Conservation (phyloP, 2,797 vertebrate genomes). For the Emys orbicularis region DNA sequence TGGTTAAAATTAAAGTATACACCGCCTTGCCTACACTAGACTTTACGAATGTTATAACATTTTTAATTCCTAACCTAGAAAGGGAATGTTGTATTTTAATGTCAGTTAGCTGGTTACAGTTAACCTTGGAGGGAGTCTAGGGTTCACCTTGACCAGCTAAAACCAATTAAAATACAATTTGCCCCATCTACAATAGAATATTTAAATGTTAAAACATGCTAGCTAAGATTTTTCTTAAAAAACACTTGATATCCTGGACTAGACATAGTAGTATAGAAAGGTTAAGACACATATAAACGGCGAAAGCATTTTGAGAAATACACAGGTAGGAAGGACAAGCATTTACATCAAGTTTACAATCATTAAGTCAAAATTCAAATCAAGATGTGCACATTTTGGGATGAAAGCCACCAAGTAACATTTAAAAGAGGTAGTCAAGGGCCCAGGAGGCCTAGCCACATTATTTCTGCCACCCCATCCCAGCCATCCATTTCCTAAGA, state of each 20-base stretch:
- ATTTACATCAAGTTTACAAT: background rate
- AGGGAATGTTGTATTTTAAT: background rate
- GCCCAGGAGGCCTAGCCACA: background rate
- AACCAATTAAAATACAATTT: background rate
- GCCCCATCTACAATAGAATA: background rate
- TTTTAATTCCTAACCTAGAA: background rate
- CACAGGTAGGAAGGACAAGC: background rate
- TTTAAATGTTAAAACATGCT: background rate
- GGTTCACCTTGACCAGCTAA: background rate
- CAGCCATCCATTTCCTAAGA: background rate
- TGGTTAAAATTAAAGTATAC: background rate
- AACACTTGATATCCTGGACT: background rate
- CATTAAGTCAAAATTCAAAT: background rate
- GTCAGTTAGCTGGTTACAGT: background rate
- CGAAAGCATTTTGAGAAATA: background rate
- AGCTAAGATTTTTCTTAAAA: background rate
- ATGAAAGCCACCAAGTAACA: background rate
- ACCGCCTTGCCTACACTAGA: background rate
- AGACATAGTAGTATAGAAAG: background rate
- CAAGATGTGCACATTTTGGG: background rate
- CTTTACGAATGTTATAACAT: background rate
- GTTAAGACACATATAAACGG: no score
- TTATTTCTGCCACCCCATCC: background rate
- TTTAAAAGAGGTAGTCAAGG: background rate
- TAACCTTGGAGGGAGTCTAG: background rate